Percentiles rank a stretch among this genome's conserved stretches.
Evolutionary conservation across 2,888 invertebrate species (phyloP).

Genomic region (Leptura quadrifasciata): DNA sequence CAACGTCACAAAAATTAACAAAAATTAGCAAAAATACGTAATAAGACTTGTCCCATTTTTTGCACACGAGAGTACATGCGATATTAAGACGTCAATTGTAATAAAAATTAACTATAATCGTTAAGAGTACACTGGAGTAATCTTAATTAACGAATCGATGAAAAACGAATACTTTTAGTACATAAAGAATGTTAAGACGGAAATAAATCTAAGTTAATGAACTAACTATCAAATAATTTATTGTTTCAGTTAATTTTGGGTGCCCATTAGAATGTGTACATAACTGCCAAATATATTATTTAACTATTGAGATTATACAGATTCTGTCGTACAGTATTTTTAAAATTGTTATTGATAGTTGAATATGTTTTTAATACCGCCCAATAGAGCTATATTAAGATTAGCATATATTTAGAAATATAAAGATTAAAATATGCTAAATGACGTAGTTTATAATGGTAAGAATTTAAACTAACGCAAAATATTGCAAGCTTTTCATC

Average conservation of each 20-base stretch:
- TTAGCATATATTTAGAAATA: not conserved
- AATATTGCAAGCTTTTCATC: too few relatives aligned
- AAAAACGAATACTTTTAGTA: not conserved
- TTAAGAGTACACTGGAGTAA: not conserved
- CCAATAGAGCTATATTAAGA: not conserved
- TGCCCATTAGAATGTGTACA: not conserved
- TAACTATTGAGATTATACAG: not conserved
- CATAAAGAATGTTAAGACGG: not conserved
- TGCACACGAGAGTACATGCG: too few relatives aligned
- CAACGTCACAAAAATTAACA: too few relatives aligned
- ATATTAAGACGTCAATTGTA: not conserved
- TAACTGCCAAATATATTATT: slow-evolving; percentile 7
- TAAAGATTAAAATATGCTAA: too few relatives aligned
- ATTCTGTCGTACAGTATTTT: not conserved
- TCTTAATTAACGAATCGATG: slow-evolving; percentile 1
- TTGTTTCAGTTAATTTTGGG: not conserved
- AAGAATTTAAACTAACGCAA: too few relatives aligned
- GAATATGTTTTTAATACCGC: too few relatives aligned
- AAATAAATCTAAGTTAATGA: not conserved
- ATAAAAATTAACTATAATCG: not conserved
- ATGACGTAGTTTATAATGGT: too few relatives aligned
- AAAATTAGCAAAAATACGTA: too few relatives aligned
- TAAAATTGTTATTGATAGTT: not conserved
- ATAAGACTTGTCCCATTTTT: too few relatives aligned
- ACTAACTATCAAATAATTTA: not conserved